Conservation (phyloP, 2,113 vertebrate species). For the Sinocyclocheilus anshuiensis region DNA sequence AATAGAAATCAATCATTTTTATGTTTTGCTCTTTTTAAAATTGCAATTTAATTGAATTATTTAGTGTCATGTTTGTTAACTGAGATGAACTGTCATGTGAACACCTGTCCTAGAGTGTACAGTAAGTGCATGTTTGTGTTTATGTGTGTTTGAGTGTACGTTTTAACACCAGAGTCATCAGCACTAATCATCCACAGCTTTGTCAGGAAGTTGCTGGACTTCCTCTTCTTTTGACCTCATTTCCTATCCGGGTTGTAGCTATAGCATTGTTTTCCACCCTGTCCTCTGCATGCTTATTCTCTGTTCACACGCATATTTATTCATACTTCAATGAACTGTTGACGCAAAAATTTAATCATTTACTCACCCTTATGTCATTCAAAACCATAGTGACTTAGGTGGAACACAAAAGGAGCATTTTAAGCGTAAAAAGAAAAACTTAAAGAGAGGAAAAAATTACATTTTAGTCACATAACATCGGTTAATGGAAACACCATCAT, state of each 20-base stretch:
- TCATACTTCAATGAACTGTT: slow-evolving; percentile 51
- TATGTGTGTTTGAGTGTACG: slow-evolving; percentile 1
- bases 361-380: not conserved
- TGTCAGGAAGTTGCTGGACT: slow-evolving; percentile 70
- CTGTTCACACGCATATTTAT: slow-evolving; percentile 72
- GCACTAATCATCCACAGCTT: slow-evolving; percentile 70
- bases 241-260: slow-evolving; percentile 70
- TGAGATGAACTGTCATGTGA: not conserved
- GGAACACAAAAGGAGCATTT: not conserved
- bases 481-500: no score
- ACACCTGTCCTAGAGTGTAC: slow-evolving; percentile 24
- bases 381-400: not conserved
- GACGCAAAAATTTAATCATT: not conserved
- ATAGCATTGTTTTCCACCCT: slow-evolving; percentile 74
- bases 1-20: not conserved
- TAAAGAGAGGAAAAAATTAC: no score
- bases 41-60: not conserved
- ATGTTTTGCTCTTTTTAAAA: not conserved
- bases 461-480: no score
- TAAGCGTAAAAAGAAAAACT: not conserved
- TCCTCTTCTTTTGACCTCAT: slow-evolving; percentile 76
- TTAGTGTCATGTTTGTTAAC: not conserved
- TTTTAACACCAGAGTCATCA: slow-evolving; percentile 62
- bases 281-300: slow-evolving; percentile 65
- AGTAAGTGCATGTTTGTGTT: not conserved